Evolutionary conservation across 2,888 invertebrate genomes (phyloP).

Genomic region (Napeogenes inachia): DNA sequence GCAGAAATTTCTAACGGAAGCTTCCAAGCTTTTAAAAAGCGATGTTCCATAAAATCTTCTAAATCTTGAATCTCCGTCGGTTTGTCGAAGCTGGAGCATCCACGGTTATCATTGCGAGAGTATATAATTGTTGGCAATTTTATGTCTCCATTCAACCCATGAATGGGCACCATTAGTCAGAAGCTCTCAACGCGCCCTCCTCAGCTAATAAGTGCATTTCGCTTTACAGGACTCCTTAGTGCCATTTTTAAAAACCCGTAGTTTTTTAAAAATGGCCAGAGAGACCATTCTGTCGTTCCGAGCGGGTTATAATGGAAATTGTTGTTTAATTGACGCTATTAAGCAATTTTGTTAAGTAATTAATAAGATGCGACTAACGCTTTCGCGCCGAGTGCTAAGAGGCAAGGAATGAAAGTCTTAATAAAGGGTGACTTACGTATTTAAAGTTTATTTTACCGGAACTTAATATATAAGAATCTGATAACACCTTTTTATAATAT

Average conservation of each 20-base stretch:
- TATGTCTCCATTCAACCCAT: slow-evolving; percentile 69
- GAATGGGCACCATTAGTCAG: slow-evolving; percentile 74
- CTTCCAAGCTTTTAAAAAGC: slow-evolving; percentile 32
- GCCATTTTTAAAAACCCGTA: slow-evolving; percentile 63
- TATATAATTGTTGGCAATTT: slow-evolving; percentile 77
- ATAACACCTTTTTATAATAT: no score
- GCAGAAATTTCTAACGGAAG: slow-evolving; percentile 27
- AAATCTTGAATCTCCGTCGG: slow-evolving; percentile 41
- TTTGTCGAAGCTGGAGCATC: slow-evolving; percentile 61
- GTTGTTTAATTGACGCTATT: slow-evolving; percentile 56
- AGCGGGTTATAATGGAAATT: slow-evolving; percentile 45
- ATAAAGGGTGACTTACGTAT: slow-evolving; percentile 13
- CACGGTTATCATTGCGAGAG: slow-evolving; percentile 73
- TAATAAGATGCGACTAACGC: slow-evolving; percentile 35
- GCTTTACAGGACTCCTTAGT: slow-evolving; percentile 70
- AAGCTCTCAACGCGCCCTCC: slow-evolving; percentile 65
- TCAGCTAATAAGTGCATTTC: slow-evolving; percentile 76
- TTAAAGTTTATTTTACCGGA: background rate
- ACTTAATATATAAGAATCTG: no score
- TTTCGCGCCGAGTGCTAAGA: slow-evolving; percentile 15
- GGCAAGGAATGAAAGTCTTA: slow-evolving; percentile 14
- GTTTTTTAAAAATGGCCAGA: slow-evolving; percentile 46
- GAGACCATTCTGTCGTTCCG: slow-evolving; percentile 42
- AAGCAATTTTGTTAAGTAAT: slow-evolving; percentile 49
- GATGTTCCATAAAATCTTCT: slow-evolving; percentile 35